A percentile compares a stretch with the other conserved stretches of the same genome.
Evolutionary conservation across 2,797 vertebrate species (phyloP).

Genomic region (Schizopygopsis pylzovi): DNA sequence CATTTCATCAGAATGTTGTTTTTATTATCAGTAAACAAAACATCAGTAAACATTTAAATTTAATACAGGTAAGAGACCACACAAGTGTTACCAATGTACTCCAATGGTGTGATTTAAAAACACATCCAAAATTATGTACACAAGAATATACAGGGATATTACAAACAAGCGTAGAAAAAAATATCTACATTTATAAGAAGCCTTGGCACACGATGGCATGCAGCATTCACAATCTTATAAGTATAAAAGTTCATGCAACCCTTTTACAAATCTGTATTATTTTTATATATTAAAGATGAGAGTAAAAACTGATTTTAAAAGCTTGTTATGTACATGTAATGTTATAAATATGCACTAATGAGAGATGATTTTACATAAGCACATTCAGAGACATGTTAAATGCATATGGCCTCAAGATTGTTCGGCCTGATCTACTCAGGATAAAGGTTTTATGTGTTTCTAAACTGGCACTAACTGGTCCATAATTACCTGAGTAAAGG

Average conservation of each 20-base stretch:
- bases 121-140: conserved; percentile 61
- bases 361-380: not conserved
- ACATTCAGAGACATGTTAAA: conserved; percentile 16
- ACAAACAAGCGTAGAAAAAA: conserved; percentile 51
- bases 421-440: conserved; percentile 6
- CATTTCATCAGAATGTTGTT: not conserved
- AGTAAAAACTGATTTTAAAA: conserved; percentile 10
- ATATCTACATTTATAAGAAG: conserved; percentile 48
- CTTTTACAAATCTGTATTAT: conserved; percentile 5
- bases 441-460: not conserved
- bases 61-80: conserved; percentile 30
- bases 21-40: conserved; percentile 39
- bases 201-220: conserved; percentile 60
- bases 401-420: conserved; percentile 27
- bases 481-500: conserved; percentile 57
- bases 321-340: not conserved
- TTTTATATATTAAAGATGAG: not conserved
- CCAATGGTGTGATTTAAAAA: conserved; percentile 36
- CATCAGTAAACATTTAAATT: conserved; percentile 15
- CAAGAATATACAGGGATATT: conserved; percentile 61
- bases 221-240: conserved; percentile 35
- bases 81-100: conserved; percentile 21
- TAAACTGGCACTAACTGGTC: conserved; percentile 40
- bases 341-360: conserved; percentile 10
- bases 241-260: conserved; percentile 45